Base-by-base conservation (phyloP, 2,113 vertebrate genomes). In the Gobius niger region DNA sequence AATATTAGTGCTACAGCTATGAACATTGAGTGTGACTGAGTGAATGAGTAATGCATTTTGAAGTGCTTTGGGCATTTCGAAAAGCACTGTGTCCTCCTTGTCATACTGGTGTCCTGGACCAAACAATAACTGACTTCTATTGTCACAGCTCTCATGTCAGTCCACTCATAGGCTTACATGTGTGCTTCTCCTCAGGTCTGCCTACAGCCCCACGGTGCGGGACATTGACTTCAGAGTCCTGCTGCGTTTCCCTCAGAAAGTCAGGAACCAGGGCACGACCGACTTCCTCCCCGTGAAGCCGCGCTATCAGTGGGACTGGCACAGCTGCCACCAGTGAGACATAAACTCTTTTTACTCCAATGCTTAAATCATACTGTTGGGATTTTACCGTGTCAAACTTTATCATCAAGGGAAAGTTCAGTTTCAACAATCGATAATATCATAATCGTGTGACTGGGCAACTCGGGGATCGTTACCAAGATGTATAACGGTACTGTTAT, bases 321-420 rank as follows among this genome's bases (percentile, higher is more conserved):
- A 95, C 89, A 94, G 91, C 85, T 95, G 94, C 73, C 94, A 95
- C 80, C 94, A 94, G 94, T 95, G 76, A 94, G 94, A 88, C 74
- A 34, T 4, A 3, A 34, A 34, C 24, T 34, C 24, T 34, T 34
- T 34, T 34, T 34, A 34, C 24, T 34, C 24, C 3, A 34, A 34
- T 1, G 5, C 3, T 4, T 4, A 34, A 34, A 34, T 34, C 24
- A 34, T 34, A 34, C 24, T 34, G 24, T 34, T 24, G 24, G 24
- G 24, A 24, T 24, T 24, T 24, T 24, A 3, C 24, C 24, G 3
- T 24, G 24, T 24, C 24, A 24, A 24, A 24, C 24, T 24, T 24
- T 24, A 24, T 24, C 24, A 24, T 24, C 24, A 24, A 24, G 24
- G 24, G 24, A 24, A 24, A 24, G 24, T 24, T 2, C 24, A 24